Evolutionary conservation across 2,888 invertebrate genomes (phyloP).

Genomic region (Epirrita christyi): DNA sequence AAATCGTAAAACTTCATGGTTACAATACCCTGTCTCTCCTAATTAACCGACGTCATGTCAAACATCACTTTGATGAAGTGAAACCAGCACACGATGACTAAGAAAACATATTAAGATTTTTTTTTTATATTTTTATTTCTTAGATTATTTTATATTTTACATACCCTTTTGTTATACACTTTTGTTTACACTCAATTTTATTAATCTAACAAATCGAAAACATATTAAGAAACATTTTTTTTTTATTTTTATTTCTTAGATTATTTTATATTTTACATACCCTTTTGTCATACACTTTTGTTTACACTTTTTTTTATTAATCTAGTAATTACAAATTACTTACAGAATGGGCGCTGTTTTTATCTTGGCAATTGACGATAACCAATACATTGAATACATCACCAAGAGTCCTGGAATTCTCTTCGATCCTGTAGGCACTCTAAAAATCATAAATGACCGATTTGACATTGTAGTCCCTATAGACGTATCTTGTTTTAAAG

Average conservation of each 20-base stretch:
- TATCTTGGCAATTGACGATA: too few species aligned
- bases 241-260: neutral
- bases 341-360: neutral
- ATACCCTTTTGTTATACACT: too few species aligned
- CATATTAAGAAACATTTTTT: neutral
- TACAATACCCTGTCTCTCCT: slow-evolving; percentile 26
- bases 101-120: too few species aligned
- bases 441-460: slow-evolving; percentile 13
- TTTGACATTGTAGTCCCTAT: slow-evolving; percentile 5
- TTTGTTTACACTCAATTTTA: too few species aligned
- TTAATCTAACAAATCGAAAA: too few species aligned
- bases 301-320: too few species aligned
- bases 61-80: slow-evolving; percentile 7
- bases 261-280: too few species aligned
- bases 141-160: too few species aligned
- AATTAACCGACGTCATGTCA: slow-evolving; percentile 17
- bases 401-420: too few species aligned
- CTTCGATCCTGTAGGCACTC: neutral
- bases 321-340: neutral
- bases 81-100: neutral
- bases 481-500: slow-evolving; percentile 1
- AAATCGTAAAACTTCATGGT: too few species aligned
- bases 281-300: neutral
- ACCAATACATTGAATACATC: too few species aligned
- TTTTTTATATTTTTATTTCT: too few species aligned